Evolutionary conservation across 2,113 vertebrate genomes (phyloP).

Genomic region (Oreocharis arfaki): DNA sequence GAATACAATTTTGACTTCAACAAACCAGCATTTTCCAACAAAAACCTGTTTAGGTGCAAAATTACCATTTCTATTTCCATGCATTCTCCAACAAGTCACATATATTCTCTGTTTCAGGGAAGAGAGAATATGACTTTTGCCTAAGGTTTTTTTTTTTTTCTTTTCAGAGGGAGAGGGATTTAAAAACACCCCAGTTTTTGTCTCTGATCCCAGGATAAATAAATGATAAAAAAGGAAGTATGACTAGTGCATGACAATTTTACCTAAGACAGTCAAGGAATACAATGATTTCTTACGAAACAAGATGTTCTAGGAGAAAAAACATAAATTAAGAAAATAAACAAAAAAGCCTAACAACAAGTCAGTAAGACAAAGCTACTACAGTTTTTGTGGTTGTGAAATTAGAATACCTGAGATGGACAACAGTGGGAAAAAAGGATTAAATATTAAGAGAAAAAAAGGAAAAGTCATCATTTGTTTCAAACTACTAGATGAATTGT

Average conservation of each 20-base stretch:
- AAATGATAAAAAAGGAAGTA: neutral
- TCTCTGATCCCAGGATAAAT: neutral
- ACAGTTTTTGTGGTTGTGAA: neutral
- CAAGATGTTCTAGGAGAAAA: neutral
- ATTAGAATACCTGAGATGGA: neutral
- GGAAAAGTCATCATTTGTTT: neutral
- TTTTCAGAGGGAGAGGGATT: neutral
- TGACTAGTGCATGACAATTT: neutral
- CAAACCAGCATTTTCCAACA: neutral
- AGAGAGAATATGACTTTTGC: neutral
- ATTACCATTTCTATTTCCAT: neutral
- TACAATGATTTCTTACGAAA: neutral
- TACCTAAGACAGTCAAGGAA: neutral
- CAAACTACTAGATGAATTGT: neutral
- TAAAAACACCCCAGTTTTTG: neutral
- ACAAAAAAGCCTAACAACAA: neutral
- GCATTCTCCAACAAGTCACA: neutral
- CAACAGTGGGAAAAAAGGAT: rapidly evolving
- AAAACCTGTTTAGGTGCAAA: neutral
- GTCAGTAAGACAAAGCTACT: neutral
- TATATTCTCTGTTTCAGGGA: neutral
- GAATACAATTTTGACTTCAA: neutral
- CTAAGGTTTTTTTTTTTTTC: neutral
- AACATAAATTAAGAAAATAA: neutral
- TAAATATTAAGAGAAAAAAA: neutral